Evolutionary conservation across 2,888 invertebrate genomes (phyloP).

Genomic region (Rapana venosa): DNA sequence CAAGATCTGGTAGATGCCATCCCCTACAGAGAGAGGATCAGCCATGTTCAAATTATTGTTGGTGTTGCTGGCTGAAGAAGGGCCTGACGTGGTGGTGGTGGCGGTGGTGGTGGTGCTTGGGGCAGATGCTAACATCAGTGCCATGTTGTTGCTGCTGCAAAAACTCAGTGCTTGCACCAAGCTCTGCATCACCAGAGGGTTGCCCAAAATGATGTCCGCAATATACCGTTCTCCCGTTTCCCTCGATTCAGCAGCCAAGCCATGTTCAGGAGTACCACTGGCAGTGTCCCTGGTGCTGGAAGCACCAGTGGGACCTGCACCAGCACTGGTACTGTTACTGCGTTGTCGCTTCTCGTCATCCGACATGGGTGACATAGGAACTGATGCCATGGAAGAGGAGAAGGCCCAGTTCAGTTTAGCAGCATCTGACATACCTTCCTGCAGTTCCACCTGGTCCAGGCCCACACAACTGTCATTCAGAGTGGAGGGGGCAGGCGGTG

Average conservation of each 20-base stretch:
- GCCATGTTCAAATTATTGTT: slow-evolving; percentile 44
- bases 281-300: slow-evolving; percentile 40
- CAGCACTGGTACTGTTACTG: slow-evolving; percentile 36
- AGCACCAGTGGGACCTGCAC: background rate
- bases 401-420: slow-evolving; percentile 66
- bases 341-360: slow-evolving; percentile 76
- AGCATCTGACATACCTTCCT: slow-evolving; percentile 67
- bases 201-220: slow-evolving; percentile 74
- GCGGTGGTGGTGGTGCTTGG: slow-evolving; percentile 16
- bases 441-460: slow-evolving; percentile 41
- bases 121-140: slow-evolving; percentile 82
- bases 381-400: slow-evolving; percentile 60
- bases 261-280: background rate
- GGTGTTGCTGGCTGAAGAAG: slow-evolving; percentile 32
- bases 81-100: background rate
- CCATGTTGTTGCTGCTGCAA: slow-evolving; percentile 86
- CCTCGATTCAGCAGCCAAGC: slow-evolving; percentile 30
- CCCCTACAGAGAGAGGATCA: slow-evolving; percentile 87
- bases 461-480: slow-evolving; percentile 27
- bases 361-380: slow-evolving; percentile 54
- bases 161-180: slow-evolving; percentile 89
- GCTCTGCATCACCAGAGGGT: slow-evolving; percentile 87
- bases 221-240: slow-evolving; percentile 57
- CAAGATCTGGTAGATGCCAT: slow-evolving; percentile 91
- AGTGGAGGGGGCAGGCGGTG: slow-evolving; percentile 46